Evolutionary conservation across 1,140 invertebrate species (phyloP).

Genomic region (Alviniconcha marisindica): DNA sequence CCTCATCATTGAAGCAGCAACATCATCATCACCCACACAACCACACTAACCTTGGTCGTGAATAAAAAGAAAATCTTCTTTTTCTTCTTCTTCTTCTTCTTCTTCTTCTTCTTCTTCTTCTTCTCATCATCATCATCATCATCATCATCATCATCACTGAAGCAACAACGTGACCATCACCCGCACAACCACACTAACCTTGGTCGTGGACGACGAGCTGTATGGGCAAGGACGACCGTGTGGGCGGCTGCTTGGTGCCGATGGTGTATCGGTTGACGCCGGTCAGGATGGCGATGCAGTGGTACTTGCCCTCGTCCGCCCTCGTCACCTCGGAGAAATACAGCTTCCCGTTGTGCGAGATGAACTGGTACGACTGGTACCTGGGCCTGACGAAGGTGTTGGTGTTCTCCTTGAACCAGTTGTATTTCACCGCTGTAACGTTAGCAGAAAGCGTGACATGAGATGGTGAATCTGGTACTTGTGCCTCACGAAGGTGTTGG

Average conservation of each 20-base stretch:
- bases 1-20: too few relatives aligned
- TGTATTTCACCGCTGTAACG: constrained; percentile 48
- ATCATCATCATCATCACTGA: too few relatives aligned
- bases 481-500: constrained; percentile 29
- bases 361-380: constrained; percentile 57
- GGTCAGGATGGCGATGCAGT: constrained; percentile 59
- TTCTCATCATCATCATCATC: too few relatives aligned
- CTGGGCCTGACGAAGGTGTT: constrained; percentile 34
- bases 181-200: constrained; percentile 52
- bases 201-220: constrained; percentile 48
- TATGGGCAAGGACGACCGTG: constrained; percentile 54
- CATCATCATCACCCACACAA: too few relatives aligned
- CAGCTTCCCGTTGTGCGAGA: constrained; percentile 62
- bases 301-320: constrained; percentile 55
- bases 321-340: constrained; percentile 64
- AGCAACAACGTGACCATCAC: too few relatives aligned
- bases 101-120: too few relatives aligned
- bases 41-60: constrained; percentile 49
- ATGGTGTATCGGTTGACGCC: constrained; percentile 51
- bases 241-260: constrained; percentile 54
- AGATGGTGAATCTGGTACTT: constrained; percentile 56
- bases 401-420: constrained; percentile 42
- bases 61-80: too few relatives aligned
- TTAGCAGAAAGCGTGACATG: constrained; percentile 58
- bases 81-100: too few relatives aligned